Base-by-base conservation (phyloP, 2,797 vertebrate species). In the Pangasius macronema region DNA sequence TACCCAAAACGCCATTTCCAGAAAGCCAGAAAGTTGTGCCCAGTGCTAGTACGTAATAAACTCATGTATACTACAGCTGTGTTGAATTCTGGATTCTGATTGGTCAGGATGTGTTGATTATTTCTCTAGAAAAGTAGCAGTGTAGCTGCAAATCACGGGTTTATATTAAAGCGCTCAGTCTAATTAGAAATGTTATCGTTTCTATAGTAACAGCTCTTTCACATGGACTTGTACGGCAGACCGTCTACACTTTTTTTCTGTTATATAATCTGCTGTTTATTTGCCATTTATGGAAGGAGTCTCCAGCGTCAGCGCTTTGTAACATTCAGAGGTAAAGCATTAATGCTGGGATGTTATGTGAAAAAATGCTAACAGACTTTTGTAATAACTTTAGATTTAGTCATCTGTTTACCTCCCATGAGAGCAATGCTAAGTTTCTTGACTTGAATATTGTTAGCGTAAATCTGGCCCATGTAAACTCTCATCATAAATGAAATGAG, bases 401-500 rank as follows among this genome's bases (percentile, higher is more conserved):
- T 10, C 18, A 9, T 20, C 33, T 24, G 51, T 79, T 80, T 27
- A 22, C 30, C 53, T 57, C 53, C 53, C n/a, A 36, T 33, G 30
- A 59, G 33, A 39, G 10, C 33, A 39, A 81, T 27, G 55, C 24
- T 81, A 42, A 16, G 8, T 49, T 22, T 65, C 16, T 49, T 11
- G 14, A 65, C 27, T 51, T 67, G n/a, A 68, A 82, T 65, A n/a
- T 82, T 51, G 42, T 46, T 33, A 33, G 42, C 42, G 5, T 67
- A 24, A 68, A 42, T 82, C 61, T 49, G 59, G 9, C n/a, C 65
- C 65, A 18, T 73, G n/a, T 8, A 33, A 51, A 59, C 63, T 81
- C 77, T 68, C 33, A 22, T 86, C 30, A 30, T 57, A 22, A 68
- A 39, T 81, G 11, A 57, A 70, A 86, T 39, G 27, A 70, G 49